These are phyloP conservation scores for Actinemys pallida DNA, from an alignment of 2,113 vertebrate genomes.

Conservation along the genomic window DNA sequence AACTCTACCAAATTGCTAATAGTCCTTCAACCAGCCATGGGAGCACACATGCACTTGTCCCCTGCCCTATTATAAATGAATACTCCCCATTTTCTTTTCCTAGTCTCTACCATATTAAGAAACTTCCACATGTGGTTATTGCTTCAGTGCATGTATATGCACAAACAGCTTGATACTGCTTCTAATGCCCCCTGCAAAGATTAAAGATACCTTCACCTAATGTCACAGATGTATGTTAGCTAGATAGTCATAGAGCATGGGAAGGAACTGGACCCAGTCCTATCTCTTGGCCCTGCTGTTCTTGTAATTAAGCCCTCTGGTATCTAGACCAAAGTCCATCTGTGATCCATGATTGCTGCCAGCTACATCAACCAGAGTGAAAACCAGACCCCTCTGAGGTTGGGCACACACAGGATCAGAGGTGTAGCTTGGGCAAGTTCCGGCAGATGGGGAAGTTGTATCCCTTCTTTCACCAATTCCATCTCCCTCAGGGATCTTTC, in stretches of 20 bases:
- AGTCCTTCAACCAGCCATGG: background rate
- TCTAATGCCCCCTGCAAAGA: background rate
- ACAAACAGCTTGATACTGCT: background rate
- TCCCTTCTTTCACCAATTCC: too few relatives aligned
- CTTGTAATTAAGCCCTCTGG: background rate
- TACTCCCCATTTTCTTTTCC: background rate
- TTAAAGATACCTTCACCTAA: background rate
- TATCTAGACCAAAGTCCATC: background rate
- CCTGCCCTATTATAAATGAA: background rate
- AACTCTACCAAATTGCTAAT: background rate
- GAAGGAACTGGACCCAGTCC: background rate
- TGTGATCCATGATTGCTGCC: background rate
- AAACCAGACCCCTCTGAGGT: background rate
- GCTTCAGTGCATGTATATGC: background rate
- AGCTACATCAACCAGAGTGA: background rate
- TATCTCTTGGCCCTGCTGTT: background rate
- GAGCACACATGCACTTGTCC: background rate
- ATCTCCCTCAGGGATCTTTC: background rate
- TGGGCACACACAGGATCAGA: background rate
- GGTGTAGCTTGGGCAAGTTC: background rate
- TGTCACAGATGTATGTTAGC: background rate
- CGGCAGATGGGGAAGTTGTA: background rate
- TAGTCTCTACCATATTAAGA: background rate
- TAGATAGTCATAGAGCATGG: background rate
- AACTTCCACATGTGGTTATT: background rate